A percentile compares a stretch with the other conserved stretches of the same genome.
phyloP scores from a whole-genome alignment of 2,797 vertebrate species.

The Tokudaia tokunoshimensis region DNA sequence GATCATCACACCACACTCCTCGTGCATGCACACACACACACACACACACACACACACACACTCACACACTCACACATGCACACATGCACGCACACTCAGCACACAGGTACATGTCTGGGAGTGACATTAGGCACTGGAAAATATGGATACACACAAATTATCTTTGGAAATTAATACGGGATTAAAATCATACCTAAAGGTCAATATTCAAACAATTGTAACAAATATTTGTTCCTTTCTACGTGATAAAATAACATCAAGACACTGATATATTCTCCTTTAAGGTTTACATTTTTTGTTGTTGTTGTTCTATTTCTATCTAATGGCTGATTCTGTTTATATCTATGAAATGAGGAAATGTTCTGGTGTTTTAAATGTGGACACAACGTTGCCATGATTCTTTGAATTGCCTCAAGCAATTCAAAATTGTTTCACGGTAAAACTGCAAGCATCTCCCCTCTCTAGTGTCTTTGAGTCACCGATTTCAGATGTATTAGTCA shows the following conservation, averaged over 20 bases:
- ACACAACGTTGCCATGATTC: slow-evolving; percentile 35
- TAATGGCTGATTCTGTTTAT: slow-evolving; percentile 33
- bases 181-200: slow-evolving; percentile 14
- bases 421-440: slow-evolving; percentile 54
- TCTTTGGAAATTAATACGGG: slow-evolving; percentile 7
- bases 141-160: not conserved
- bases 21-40: not conserved
- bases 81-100: too few species aligned
- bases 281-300: not conserved
- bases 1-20: not conserved
- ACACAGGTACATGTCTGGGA: not conserved
- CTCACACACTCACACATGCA: too few species aligned
- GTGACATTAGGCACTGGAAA: slow-evolving; percentile 17
- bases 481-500: slow-evolving; percentile 75
- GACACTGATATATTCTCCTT: slow-evolving; percentile 5
- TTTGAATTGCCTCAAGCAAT: slow-evolving; percentile 23
- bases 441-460: slow-evolving; percentile 43
- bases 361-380: slow-evolving; percentile 21
- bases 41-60: too few species aligned
- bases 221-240: slow-evolving; percentile 39
- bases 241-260: slow-evolving; percentile 12
- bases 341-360: slow-evolving; percentile 43
- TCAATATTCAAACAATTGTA: slow-evolving; percentile 44
- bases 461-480: slow-evolving; percentile 68
- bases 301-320: not conserved